Evolutionary conservation across 2,888 invertebrate genomes (phyloP).

Genomic region (Metacarcinus magister): DNA sequence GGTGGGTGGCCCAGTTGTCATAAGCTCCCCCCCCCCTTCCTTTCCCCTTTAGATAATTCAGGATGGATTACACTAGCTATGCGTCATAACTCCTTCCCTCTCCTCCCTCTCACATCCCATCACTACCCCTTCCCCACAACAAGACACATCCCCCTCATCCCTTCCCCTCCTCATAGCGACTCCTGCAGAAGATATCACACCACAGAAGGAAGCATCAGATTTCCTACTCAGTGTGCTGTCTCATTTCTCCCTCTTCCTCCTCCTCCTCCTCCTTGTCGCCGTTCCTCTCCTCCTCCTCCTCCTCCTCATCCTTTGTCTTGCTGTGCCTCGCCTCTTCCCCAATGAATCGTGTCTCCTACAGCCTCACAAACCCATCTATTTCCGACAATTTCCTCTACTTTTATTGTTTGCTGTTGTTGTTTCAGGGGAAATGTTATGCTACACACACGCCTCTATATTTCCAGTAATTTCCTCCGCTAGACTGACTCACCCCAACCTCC

Average conservation of each 20-base stretch:
- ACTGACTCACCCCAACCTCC: background rate
- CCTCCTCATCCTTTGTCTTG: background rate
- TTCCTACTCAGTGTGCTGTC: slow-evolving; percentile 6
- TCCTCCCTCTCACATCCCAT: background rate
- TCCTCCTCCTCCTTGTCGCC: background rate
- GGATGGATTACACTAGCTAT: slow-evolving; percentile 1
- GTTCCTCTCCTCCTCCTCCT: background rate
- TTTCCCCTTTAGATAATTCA: background rate
- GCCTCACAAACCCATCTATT: background rate
- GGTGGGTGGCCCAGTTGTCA: slow-evolving; percentile 8
- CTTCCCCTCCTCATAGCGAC: background rate
- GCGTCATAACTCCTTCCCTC: slow-evolving; percentile 32
- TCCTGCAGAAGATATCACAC: slow-evolving; percentile 18
- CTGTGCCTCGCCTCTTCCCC: background rate
- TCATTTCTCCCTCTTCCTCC: background rate
- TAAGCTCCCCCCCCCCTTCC: background rate
- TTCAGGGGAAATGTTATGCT: background rate
- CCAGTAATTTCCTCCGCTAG: background rate
- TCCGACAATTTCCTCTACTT: background rate
- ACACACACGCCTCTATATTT: background rate
- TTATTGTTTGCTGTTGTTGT: background rate
- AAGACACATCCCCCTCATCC: background rate
- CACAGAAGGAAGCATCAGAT: background rate
- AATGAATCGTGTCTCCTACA: background rate
- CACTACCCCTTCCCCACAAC: background rate